These are phyloP conservation scores for Prosopocoilus inquinatus DNA, from an alignment of 2,888 invertebrate species.

Conservation along the genomic window DNA sequence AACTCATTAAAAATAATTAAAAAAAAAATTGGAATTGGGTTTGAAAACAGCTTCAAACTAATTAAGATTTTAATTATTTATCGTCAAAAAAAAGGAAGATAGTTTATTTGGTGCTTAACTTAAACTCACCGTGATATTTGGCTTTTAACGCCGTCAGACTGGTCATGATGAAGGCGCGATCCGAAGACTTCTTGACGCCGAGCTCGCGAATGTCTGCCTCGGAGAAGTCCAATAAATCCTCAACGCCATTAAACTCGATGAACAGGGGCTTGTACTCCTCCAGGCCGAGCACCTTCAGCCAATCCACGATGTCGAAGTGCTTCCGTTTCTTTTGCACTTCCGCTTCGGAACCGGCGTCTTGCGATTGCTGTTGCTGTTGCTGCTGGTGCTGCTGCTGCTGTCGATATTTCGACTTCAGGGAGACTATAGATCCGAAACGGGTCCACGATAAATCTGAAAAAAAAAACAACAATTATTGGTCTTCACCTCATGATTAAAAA, in stretches of 20 bases:
- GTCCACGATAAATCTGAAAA: constrained; percentile 44
- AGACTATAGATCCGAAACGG: constrained; percentile 42
- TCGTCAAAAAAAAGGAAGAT: too few relatives aligned
- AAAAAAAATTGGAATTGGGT: constrained; percentile 3
- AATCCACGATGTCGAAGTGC: constrained; percentile 57
- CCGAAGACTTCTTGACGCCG: constrained; percentile 62
- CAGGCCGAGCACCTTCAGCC: constrained; percentile 62
- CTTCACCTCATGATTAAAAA: too few relatives aligned
- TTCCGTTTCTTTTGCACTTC: constrained; percentile 38
- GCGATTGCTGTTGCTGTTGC: constrained; percentile 29
- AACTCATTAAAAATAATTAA: constrained; percentile 33
- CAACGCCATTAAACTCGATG: constrained; percentile 55
- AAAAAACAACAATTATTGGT: too few relatives aligned
- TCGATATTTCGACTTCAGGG: constrained; percentile 39
- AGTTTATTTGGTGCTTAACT: too few relatives aligned
- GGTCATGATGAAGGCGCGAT: constrained; percentile 63
- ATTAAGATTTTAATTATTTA: too few relatives aligned
- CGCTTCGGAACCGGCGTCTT: constrained; percentile 13
- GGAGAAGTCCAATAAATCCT: constrained; percentile 57
- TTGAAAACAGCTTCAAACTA: too few relatives aligned
- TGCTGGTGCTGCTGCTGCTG: constrained; percentile 24
- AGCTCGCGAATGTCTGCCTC: constrained; percentile 61
- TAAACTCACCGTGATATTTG: constrained; percentile 58
- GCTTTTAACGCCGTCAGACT: constrained; percentile 63
- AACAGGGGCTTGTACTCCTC: constrained; percentile 57